Evolutionary conservation across 1,140 invertebrate genomes (phyloP).

Genomic region (Cardiocondyla obscurior): DNA sequence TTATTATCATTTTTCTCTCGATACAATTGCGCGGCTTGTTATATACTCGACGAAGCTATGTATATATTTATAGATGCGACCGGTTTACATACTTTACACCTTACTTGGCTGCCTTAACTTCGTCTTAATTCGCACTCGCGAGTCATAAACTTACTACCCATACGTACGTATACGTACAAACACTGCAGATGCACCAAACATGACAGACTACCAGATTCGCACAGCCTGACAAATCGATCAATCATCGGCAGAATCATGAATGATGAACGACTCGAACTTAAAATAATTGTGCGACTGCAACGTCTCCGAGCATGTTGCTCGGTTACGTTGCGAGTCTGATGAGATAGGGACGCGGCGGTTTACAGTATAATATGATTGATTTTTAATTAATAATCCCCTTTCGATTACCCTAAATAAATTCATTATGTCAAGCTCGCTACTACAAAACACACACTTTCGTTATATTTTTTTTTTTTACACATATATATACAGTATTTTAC

Average conservation of each 20-base stretch:
- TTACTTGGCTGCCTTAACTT: constrained; percentile 31
- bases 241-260: constrained; percentile 70
- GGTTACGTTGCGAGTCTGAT: constrained; percentile 35
- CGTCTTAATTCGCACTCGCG: constrained; percentile 13
- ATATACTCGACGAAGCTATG: constrained; percentile 40
- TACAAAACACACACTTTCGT: constrained; percentile 21
- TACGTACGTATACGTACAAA: constrained; percentile 33
- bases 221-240: constrained; percentile 80
- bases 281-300: constrained; percentile 63
- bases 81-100: constrained; percentile 33
- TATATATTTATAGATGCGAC: constrained; percentile 48
- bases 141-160: constrained; percentile 33
- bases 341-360: not conserved
- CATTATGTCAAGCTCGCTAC: constrained; percentile 28
- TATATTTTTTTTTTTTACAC: constrained; percentile 29
- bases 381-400: not conserved
- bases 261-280: constrained; percentile 65
- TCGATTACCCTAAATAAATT: constrained; percentile 55
- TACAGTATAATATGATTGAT: not conserved
- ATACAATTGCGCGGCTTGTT: constrained; percentile 44
- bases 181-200: constrained; percentile 59
- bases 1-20: constrained; percentile 22
- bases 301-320: constrained; percentile 38
- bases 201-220: constrained; percentile 81
- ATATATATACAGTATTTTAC: constrained; percentile 82